Evolutionary conservation across 1,140 invertebrate genomes (phyloP).

Genomic region (Mylabris phalerata): DNA sequence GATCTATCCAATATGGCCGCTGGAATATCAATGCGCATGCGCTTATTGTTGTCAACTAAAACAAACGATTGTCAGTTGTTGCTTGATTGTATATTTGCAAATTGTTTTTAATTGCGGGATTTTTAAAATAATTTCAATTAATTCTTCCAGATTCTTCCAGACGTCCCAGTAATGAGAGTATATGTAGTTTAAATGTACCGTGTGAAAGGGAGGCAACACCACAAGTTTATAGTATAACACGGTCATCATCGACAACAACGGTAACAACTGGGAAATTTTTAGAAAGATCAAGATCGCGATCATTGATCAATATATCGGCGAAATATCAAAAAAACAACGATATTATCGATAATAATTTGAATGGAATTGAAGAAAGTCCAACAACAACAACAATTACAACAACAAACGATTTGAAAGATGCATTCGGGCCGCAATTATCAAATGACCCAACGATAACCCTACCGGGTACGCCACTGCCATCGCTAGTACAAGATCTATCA

Average conservation of each 20-base stretch:
- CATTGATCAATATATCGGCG: conserved; percentile 26
- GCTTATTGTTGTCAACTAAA: too few relatives aligned
- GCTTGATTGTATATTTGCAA: too few relatives aligned
- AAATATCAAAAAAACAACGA: conserved; percentile 10
- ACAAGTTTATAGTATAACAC: conserved; percentile 11
- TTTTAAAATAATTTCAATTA: background rate
- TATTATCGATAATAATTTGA: conserved; percentile 21
- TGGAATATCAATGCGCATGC: too few relatives aligned
- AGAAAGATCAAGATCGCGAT: conserved; percentile 26
- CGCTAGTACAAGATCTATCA: conserved; percentile 29
- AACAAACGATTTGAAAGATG: conserved; percentile 32
- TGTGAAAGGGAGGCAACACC: conserved; percentile 25
- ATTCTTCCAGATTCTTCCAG: conserved; percentile 29
- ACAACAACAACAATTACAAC: background rate
- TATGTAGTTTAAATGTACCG: conserved; percentile 33
- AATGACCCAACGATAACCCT: conserved; percentile 33
- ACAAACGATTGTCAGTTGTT: too few relatives aligned
- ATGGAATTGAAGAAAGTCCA: conserved; percentile 37
- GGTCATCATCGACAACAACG: background rate
- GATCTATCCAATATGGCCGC: too few relatives aligned
- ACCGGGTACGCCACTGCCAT: conserved; percentile 46
- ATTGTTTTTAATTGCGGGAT: too few relatives aligned
- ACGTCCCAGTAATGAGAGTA: conserved; percentile 35
- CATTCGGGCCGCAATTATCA: conserved; percentile 40
- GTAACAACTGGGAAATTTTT: background rate